Evolutionary conservation across 2,113 vertebrate genomes (phyloP).

Genomic region (Gavialis gangeticus): DNA sequence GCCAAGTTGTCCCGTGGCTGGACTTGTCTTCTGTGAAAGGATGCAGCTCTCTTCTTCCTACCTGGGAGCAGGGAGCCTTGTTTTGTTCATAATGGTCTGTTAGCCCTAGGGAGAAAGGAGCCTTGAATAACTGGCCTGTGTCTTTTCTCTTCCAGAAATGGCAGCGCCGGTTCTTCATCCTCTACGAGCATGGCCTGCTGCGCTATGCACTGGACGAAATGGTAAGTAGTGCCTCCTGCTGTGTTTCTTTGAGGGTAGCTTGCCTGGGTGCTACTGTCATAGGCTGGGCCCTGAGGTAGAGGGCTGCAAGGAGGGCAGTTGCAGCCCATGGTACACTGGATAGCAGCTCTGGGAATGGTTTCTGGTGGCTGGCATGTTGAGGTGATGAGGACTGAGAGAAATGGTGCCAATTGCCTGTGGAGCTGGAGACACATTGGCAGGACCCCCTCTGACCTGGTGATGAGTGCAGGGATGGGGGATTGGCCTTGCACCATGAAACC

Average conservation of each 20-base stretch:
- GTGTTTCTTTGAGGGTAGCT: too few species aligned
- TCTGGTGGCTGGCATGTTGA: not conserved
- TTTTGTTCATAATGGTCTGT: not conserved
- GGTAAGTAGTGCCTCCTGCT: constrained; percentile 80
- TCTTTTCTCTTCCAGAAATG: constrained; percentile 88
- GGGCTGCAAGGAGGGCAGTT: not conserved
- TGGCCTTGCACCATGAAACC: too few species aligned
- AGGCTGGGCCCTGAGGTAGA: not conserved
- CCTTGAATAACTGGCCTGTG: fast-evolving
- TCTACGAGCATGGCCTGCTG: constrained; percentile 93
- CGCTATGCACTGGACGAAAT: constrained; percentile 95
- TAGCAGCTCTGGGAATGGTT: too few species aligned
- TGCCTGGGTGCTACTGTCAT: not conserved
- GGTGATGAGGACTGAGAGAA: not conserved
- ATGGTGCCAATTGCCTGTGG: too few species aligned
- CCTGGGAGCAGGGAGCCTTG: not conserved
- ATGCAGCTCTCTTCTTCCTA: not conserved
- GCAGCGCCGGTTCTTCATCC: constrained; percentile 96
- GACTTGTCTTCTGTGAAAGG: not conserved
- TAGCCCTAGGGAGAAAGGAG: fast-evolving
- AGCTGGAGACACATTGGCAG: too few species aligned
- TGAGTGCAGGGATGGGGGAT: too few species aligned
- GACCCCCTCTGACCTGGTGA: too few species aligned
- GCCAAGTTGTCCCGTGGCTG: not conserved
- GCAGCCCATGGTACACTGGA: not conserved